Evolutionary conservation across 2,797 vertebrate genomes (phyloP).

Genomic region (Phyllotis vaccarum): DNA sequence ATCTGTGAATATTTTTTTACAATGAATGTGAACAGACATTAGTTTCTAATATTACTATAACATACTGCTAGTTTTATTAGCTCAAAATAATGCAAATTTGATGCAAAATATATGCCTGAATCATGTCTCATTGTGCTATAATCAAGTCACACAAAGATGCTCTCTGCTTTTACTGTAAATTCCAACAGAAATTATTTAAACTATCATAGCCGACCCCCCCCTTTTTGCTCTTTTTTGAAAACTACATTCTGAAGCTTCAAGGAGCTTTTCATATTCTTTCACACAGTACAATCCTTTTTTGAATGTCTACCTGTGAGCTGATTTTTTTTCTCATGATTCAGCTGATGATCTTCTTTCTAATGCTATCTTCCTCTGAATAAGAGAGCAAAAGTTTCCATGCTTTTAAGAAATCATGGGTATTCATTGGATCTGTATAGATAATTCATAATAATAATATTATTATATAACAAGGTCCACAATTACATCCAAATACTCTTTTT

Average conservation of each 20-base stretch:
- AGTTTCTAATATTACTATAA: neutral
- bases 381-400: neutral
- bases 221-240: neutral
- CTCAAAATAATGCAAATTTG: neutral
- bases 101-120: neutral
- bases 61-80: neutral
- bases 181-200: neutral
- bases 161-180: neutral
- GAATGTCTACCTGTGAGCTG: neutral
- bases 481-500: neutral
- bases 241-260: neutral
- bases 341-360: neutral
- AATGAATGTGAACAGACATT: neutral
- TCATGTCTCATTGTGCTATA: neutral
- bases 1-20: neutral
- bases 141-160: neutral
- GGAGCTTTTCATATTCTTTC: neutral
- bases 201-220: neutral
- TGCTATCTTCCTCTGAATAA: neutral
- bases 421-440: neutral
- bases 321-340: neutral
- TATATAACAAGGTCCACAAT: neutral
- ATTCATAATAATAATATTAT: neutral
- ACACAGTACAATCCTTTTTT: neutral
- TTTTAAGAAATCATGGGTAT: neutral